These are phyloP conservation scores for Elanoides forficatus DNA, from an alignment of 2,113 vertebrate species.

Conservation along the genomic window DNA sequence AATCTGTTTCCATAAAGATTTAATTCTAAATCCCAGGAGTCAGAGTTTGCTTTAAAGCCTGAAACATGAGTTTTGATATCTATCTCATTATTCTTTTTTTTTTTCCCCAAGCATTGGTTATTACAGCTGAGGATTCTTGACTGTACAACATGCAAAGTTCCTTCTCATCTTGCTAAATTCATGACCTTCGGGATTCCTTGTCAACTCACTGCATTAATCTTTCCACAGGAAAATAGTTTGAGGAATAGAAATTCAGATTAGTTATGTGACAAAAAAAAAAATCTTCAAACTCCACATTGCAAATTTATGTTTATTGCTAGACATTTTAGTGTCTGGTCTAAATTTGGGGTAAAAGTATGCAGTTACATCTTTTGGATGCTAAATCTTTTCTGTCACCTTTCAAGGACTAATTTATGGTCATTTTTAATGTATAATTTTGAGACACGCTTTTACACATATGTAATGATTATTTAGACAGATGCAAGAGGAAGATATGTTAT, in stretches of 20 bases:
- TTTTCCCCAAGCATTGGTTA: not conserved
- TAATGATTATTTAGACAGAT: not conserved
- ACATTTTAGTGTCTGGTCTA: not conserved
- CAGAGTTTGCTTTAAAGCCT: not conserved
- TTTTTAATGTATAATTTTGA: not conserved
- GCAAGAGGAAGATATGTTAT: not conserved
- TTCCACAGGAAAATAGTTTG: not conserved
- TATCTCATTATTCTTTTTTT: not conserved
- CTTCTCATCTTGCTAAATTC: not conserved
- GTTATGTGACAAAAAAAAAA: not conserved
- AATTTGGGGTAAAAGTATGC: not conserved
- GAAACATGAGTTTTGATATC: not conserved
- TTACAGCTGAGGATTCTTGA: not conserved
- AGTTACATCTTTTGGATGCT: not conserved
- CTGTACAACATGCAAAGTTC: not conserved
- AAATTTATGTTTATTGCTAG: not conserved
- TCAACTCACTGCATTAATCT: not conserved
- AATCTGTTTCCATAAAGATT: not conserved
- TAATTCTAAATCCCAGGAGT: not conserved
- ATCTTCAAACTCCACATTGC: not conserved
- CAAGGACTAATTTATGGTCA: not conserved
- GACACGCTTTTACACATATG: not conserved
- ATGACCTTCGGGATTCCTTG: not conserved
- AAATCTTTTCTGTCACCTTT: not conserved
- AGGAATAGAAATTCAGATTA: not conserved